A percentile compares a stretch with the other conserved stretches of the same genome.
Evolutionary conservation across 2,113 vertebrate species (phyloP).

Genomic region (Rhea pennata): DNA sequence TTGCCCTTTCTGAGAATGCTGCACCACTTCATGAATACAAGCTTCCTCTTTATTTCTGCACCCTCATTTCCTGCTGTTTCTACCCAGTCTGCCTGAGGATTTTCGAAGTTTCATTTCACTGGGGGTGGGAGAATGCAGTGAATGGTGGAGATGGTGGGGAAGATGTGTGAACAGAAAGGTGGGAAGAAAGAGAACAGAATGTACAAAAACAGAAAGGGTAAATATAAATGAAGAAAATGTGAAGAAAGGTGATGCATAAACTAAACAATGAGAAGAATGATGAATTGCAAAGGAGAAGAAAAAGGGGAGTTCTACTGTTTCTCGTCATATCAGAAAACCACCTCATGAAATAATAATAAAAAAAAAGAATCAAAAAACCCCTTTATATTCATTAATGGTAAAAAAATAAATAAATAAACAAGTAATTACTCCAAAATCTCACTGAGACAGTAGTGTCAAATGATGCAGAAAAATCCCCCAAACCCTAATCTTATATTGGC

Average conservation of each 20-base stretch:
- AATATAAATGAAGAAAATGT: background rate
- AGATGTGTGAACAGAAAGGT: background rate
- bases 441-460: background rate
- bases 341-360: background rate
- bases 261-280: background rate
- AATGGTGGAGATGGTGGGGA: background rate
- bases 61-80: conserved; percentile 31
- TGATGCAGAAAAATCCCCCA: background rate
- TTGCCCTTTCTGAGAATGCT: background rate
- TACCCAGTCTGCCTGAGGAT: background rate
- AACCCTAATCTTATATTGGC: background rate
- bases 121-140: background rate
- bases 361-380: background rate
- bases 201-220: background rate
- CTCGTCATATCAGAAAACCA: background rate
- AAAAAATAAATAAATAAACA: background rate
- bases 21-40: background rate
- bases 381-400: background rate
- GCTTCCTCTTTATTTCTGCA: conserved; percentile 37
- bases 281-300: background rate
- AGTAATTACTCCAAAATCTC: background rate
- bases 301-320: background rate
- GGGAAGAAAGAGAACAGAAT: background rate
- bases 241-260: background rate
- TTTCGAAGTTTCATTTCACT: background rate